These are phyloP conservation scores for Glyptemys insculpta DNA, from an alignment of 2,797 vertebrate species.

Conservation along the genomic window DNA sequence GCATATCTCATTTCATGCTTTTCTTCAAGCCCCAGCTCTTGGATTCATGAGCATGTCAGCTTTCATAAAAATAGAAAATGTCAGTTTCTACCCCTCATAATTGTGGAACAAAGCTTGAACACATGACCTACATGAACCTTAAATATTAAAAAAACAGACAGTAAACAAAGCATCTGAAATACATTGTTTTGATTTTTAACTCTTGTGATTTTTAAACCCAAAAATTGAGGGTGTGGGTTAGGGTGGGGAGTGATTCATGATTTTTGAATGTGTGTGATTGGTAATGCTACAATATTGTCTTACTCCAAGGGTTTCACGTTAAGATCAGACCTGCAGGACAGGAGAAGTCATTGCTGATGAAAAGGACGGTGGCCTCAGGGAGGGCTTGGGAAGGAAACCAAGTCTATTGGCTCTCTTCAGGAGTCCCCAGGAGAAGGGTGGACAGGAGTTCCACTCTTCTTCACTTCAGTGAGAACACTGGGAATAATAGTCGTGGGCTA, in stretches of 20 bases:
- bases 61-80: not conserved
- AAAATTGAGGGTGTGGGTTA: too few species aligned
- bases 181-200: not conserved
- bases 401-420: not conserved
- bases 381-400: not conserved
- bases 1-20: not conserved
- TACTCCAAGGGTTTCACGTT: not conserved
- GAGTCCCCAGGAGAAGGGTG: not conserved
- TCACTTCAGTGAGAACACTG: not conserved
- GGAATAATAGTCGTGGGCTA: not conserved
- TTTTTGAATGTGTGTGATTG: not conserved
- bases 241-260: not conserved
- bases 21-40: not conserved
- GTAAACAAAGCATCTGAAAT: not conserved
- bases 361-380: accelerated
- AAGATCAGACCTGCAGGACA: not conserved
- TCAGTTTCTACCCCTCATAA: not conserved
- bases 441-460: not conserved
- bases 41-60: not conserved
- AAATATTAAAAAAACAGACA: not conserved
- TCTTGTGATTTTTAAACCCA: not conserved
- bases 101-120: not conserved
- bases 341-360: not conserved
- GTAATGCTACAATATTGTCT: too few species aligned
- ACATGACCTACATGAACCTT: not conserved